Conservation (phyloP, 2,113 vertebrate species). For the Seriola quinqueradiata region DNA sequence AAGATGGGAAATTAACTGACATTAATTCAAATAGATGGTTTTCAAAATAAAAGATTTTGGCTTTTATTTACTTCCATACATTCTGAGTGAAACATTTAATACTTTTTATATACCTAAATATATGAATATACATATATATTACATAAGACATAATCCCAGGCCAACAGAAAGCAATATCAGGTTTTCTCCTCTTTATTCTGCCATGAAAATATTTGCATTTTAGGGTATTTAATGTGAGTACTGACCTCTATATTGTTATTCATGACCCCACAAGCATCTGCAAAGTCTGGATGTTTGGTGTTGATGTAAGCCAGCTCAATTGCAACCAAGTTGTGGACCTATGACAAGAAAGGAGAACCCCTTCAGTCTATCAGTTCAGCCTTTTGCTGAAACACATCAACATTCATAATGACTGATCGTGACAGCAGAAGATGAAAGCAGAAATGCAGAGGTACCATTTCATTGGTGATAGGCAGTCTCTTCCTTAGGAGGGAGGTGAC, state of each 20-base stretch:
- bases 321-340: constrained; percentile 99
- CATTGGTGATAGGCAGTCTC: constrained; percentile 96
- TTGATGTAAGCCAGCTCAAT: constrained; percentile 99
- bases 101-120: too few species aligned
- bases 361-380: too few species aligned
- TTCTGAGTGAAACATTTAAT: too few species aligned
- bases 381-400: rapidly evolving
- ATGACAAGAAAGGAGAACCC: not conserved
- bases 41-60: not conserved
- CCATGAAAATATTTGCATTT: not conserved
- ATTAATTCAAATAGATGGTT: not conserved
- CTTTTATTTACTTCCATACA: not conserved
- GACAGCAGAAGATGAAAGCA: not conserved
- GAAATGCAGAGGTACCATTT: constrained; percentile 88
- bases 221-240: not conserved
- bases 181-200: not conserved
- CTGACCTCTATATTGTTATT: constrained; percentile 99
- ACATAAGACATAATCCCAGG: too few species aligned
- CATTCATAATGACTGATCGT: not conserved
- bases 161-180: not conserved
- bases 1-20: too few species aligned
- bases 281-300: constrained; percentile 98
- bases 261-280: constrained; percentile 97
- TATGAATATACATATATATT: too few species aligned
- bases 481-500: constrained; percentile 96